Evolutionary conservation across 2,113 vertebrate genomes (phyloP), one percentile per base, ranked within the genome.

Genomic region (Tapirus terrestris): DNA sequence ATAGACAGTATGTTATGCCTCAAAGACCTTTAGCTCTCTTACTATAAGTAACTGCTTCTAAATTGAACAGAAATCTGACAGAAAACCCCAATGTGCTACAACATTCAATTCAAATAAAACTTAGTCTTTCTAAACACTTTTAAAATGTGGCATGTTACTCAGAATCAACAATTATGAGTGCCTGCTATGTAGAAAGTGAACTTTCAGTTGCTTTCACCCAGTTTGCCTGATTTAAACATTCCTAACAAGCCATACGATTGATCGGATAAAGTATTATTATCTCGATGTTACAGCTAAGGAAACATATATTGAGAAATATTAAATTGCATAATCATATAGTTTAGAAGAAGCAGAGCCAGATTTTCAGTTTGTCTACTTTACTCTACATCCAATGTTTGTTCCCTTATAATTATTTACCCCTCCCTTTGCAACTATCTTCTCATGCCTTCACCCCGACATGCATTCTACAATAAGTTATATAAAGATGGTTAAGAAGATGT

Each of bases 51-150:
- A 67, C 12, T 79, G 6, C 8, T 51, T 79, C 39, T 63, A 73
- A 63, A 83, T 61, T 83, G 94, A 61, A 63, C 4, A 95, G 10
- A 61, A 95, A 65, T 67, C 2, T 33, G n/a, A 79, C 27, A 63
- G 2, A 45, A 86, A 86, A 65, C 8, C 2, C 5, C 39, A 82
- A 21, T 8, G 33, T 77, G 75, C 21, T 43, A 36, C 8, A 61
- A 17, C 27, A 51, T 60, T 63, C 33, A 90, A 63, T 94, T 93
- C 43, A 90, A 87, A 65, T n/a, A 94, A 91, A 91, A 33, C 3
- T 68, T 14, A 48, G 13, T 51, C 20, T 97, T 95, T 87, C n/a
- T 75, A 88, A 68, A 67, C 4, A 63, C 16, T 81, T 96, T 56
- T 9, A 31, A 80, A 94, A 72, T 20, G 3, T 56, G 31, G 5